These are phyloP conservation scores for Acromyrmex heyeri DNA, from an alignment of 1,140 invertebrate genomes.

Conservation along the genomic window DNA sequence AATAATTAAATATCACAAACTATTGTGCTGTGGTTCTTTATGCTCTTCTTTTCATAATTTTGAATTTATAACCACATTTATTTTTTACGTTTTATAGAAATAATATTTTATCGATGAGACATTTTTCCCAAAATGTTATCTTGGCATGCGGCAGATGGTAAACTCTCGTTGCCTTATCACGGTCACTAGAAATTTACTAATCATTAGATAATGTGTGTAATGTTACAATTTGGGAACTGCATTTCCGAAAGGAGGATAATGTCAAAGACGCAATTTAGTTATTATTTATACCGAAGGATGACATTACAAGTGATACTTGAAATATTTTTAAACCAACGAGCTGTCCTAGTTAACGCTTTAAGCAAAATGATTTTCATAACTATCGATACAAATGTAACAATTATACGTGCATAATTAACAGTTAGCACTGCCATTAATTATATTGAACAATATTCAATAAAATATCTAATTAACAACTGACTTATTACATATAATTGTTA, in stretches of 20 bases:
- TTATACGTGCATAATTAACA: not conserved
- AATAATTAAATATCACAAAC: no score
- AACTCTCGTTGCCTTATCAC: not conserved
- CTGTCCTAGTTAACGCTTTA: not conserved
- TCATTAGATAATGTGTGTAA: slow-evolving; percentile 9
- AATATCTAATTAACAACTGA: slow-evolving; percentile 5
- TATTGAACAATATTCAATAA: not conserved
- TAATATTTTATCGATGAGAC: not conserved
- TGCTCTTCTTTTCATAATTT: no score
- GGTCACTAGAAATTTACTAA: not conserved
- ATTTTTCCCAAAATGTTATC: slow-evolving; percentile 19
- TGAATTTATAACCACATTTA: no score
- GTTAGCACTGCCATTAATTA: not conserved
- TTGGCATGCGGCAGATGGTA: slow-evolving; percentile 7
- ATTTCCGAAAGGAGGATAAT: slow-evolving; percentile 23
- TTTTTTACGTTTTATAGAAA: not conserved
- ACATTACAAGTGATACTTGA: not conserved
- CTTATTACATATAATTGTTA: no score
- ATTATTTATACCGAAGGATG: not conserved
- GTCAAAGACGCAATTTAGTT: not conserved
- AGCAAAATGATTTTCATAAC: not conserved
- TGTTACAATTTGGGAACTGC: not conserved
- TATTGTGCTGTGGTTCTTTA: no score
- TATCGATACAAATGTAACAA: not conserved
- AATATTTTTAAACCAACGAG: not conserved